Evolutionary conservation across 2,888 invertebrate genomes (phyloP).

Genomic region (Pristionchus fissidentatus): DNA sequence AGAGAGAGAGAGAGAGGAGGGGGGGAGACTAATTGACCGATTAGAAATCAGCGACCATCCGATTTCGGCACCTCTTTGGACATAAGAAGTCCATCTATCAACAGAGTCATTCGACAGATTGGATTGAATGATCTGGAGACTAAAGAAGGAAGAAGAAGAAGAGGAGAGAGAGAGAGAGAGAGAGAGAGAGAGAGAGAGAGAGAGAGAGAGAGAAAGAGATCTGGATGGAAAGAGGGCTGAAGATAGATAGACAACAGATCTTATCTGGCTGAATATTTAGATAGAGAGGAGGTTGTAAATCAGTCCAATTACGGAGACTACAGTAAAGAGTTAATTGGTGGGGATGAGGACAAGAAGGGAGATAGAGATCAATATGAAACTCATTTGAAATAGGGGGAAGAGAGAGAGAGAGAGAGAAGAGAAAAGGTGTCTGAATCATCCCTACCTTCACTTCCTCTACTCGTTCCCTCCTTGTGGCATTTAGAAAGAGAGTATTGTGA

Average conservation of each 20-base stretch:
- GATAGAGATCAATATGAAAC: neutral
- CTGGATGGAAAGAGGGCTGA: neutral
- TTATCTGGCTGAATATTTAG: conserved; percentile 30
- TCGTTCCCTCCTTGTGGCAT: conserved; percentile 23
- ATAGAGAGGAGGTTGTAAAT: conserved; percentile 18
- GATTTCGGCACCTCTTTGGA: conserved; percentile 35
- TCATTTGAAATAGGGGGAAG: neutral
- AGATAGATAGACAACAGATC: neutral
- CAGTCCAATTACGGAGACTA: conserved; percentile 22
- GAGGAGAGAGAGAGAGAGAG: neutral
- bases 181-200: neutral
- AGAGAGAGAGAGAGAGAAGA: neutral
- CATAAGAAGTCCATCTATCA: conserved; percentile 24
- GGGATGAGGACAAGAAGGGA: neutral
- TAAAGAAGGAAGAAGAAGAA: neutral
- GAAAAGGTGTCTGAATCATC: conserved; percentile 33
- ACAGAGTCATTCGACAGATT: conserved; percentile 4
- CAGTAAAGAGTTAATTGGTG: conserved; percentile 17
- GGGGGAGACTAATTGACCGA: conserved; percentile 29
- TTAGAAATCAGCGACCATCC: neutral
- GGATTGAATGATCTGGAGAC: neutral
- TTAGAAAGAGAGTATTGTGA: too few species aligned
- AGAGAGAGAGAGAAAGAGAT: neutral
- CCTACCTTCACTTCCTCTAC: neutral
- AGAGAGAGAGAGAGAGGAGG: neutral